These are phyloP conservation scores for Anastrepha obliqua DNA, from an alignment of 1,140 invertebrate genomes.

Conservation along the genomic window DNA sequence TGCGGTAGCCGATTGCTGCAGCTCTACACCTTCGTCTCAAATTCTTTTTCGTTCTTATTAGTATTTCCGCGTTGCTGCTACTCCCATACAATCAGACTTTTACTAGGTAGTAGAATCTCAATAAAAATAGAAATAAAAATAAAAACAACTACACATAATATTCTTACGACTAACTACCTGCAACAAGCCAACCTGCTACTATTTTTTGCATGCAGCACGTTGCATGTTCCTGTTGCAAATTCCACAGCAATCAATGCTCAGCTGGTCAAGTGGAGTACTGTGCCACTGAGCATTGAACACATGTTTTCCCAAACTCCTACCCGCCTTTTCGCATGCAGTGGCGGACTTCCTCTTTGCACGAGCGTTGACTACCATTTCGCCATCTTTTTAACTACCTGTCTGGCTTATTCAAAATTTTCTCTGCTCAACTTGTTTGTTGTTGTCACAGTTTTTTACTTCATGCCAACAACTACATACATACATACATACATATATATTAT, in stretches of 20 bases:
- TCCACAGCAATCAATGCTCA: slow-evolving; percentile 42
- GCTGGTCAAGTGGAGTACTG: slow-evolving; percentile 45
- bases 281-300: slow-evolving; percentile 49
- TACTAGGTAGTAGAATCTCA: no score
- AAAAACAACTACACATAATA: neutral
- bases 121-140: no score
- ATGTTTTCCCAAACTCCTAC: slow-evolving; percentile 4
- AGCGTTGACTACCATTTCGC: neutral
- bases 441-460: neutral
- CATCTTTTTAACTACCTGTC: neutral
- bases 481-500: neutral
- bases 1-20: no score
- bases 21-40: no score
- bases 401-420: neutral
- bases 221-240: slow-evolving; percentile 38
- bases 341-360: no score
- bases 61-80: no score
- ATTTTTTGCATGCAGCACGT: slow-evolving; percentile 31
- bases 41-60: no score
- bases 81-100: no score
- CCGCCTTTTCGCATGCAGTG: neutral
- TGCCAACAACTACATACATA: neutral
- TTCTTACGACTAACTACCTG: neutral
- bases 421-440: neutral
- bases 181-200: neutral